These are phyloP conservation scores for Actinia tenebrosa DNA, from an alignment of 64 coral and sea anemone genomes.

Conservation along the genomic window DNA sequence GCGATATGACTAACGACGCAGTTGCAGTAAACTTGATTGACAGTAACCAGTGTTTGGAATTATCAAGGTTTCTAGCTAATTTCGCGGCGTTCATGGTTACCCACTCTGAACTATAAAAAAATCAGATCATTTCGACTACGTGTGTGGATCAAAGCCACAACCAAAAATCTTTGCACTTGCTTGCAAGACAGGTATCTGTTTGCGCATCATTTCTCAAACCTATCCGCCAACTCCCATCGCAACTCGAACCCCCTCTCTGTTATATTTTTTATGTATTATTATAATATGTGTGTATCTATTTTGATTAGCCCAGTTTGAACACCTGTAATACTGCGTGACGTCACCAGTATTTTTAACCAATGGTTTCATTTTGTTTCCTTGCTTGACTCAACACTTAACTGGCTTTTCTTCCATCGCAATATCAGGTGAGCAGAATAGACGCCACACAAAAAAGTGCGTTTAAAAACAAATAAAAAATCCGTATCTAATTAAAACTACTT, in stretches of 20 bases:
- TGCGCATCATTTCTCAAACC: background rate
- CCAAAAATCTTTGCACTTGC: background rate
- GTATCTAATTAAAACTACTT: background rate
- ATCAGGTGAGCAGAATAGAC: background rate
- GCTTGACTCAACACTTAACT: background rate
- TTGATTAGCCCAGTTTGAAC: background rate
- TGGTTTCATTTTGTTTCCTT: constrained; percentile 1
- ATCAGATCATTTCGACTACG: background rate
- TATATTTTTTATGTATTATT: background rate
- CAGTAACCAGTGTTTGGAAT: constrained; percentile 1
- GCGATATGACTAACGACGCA: background rate
- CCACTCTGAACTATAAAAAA: background rate
- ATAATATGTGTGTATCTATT: background rate
- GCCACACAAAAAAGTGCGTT: background rate
- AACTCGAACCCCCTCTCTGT: background rate
- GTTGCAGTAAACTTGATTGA: background rate
- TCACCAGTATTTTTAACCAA: background rate
- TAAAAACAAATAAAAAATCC: background rate
- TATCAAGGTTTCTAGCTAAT: background rate
- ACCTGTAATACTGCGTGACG: background rate
- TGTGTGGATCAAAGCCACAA: background rate
- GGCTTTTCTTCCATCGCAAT: background rate
- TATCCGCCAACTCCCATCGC: background rate
- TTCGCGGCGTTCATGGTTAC: constrained; percentile 1
- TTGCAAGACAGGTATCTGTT: background rate